phyloP scores from a whole-genome alignment of 2,797 vertebrate genomes.

The Hipposideros larvatus region DNA sequence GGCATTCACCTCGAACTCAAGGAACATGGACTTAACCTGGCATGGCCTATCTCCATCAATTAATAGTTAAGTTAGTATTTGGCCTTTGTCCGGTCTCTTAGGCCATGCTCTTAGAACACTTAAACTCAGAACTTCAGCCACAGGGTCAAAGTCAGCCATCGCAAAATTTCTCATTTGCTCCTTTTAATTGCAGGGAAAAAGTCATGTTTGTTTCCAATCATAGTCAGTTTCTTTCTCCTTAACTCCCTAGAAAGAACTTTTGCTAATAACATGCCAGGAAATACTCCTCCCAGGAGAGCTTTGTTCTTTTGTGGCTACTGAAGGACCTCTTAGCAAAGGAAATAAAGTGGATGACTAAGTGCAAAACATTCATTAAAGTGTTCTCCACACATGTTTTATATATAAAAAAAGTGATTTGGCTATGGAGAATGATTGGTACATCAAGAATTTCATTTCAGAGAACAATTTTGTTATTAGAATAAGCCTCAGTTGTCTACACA shows the following conservation, averaged over 20 bases:
- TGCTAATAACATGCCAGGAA: conserved; percentile 30
- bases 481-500: conserved; percentile 84
- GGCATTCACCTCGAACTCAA: not conserved
- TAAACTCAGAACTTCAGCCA: not conserved
- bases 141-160: not conserved
- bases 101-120: not conserved
- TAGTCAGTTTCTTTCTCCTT: not conserved
- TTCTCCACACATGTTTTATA: conserved; percentile 80
- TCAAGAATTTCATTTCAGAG: conserved; percentile 90
- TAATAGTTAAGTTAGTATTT: not conserved
- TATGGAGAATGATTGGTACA: conserved; percentile 88
- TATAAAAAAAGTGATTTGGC: conserved; percentile 84
- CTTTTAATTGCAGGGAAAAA: not conserved
- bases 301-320: conserved; percentile 68
- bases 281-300: not conserved
- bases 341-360: conserved; percentile 83
- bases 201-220: not conserved
- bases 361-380: conserved; percentile 86
- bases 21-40: not conserved
- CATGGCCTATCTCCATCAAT: not conserved
- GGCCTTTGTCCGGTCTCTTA: not conserved
- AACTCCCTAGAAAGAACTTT: not conserved
- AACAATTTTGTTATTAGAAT: conserved; percentile 88
- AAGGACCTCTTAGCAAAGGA: conserved; percentile 80
- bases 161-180: not conserved